Evolutionary conservation across 2,888 invertebrate species (phyloP).

Genomic region (Apamea crenata): DNA sequence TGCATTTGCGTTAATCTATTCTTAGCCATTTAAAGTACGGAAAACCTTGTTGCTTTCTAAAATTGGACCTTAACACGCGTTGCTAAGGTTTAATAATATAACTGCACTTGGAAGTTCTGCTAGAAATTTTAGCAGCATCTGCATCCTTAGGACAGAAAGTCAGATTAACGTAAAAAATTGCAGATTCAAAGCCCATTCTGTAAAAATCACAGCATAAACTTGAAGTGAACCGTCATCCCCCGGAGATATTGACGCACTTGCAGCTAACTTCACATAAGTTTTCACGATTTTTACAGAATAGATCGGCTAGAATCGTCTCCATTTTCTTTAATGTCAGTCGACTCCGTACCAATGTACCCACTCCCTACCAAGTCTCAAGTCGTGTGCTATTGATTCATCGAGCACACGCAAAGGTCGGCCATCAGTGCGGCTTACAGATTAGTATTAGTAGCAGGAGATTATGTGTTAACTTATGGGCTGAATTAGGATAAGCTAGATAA

Average conservation of each 20-base stretch:
- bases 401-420: conserved; percentile 11
- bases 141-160: background rate
- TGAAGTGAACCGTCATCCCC: background rate
- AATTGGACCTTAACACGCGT: background rate
- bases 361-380: background rate
- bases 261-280: background rate
- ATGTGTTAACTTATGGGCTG: conserved; percentile 10
- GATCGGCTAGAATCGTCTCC: background rate
- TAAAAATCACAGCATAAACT: background rate
- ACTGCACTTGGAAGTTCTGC: background rate
- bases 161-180: background rate
- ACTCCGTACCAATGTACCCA: background rate
- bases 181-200: background rate
- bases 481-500: conserved; percentile 23
- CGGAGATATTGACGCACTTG: too few species aligned
- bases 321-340: background rate
- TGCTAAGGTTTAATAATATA: background rate
- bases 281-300: background rate
- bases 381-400: background rate
- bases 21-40: background rate
- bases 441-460: conserved; percentile 18
- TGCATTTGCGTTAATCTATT: background rate
- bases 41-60: background rate
- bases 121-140: background rate
- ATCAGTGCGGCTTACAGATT: background rate